These are phyloP conservation scores for Trichonephila clavipes DNA, from an alignment of 1,140 invertebrate species.

Conservation along the genomic window DNA sequence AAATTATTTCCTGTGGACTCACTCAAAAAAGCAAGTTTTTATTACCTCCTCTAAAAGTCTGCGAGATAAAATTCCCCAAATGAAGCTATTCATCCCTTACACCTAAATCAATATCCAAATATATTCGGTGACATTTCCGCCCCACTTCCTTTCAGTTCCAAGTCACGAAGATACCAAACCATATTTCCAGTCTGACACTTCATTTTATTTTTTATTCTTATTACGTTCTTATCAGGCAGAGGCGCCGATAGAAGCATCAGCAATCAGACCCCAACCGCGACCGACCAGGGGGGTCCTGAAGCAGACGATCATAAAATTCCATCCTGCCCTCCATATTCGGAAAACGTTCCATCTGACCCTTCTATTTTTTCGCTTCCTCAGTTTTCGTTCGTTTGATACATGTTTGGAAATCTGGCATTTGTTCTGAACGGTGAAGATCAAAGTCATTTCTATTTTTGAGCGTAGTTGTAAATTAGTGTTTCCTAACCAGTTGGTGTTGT, in stretches of 20 bases:
- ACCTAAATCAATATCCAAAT: slow-evolving; percentile 39
- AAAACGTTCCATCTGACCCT: slow-evolving; percentile 9
- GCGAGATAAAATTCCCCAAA: not conserved
- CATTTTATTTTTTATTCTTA: not conserved
- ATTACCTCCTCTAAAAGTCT: not conserved
- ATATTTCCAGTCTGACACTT: not conserved
- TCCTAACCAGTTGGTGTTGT: not conserved
- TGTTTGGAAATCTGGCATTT: not conserved
- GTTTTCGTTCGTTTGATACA: not conserved
- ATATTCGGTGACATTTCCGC: slow-evolving; percentile 17
- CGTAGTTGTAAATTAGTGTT: not conserved
- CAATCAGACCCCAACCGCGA: slow-evolving; percentile 53
- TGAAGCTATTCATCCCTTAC: slow-evolving; percentile 18
- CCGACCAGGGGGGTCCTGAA: slow-evolving; percentile 9
- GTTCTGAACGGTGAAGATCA: not conserved
- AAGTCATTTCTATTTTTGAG: not conserved
- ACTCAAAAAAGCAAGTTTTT: not conserved
- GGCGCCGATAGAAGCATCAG: slow-evolving; percentile 58
- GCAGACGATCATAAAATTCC: slow-evolving; percentile 50
- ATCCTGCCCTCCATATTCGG: slow-evolving; percentile 7
- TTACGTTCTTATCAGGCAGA: slow-evolving; percentile 22
- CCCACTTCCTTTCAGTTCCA: slow-evolving; percentile 35
- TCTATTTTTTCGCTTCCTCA: not conserved
- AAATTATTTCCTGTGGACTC: not conserved
- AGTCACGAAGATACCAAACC: slow-evolving; percentile 22